Conservation (phyloP, 2,113 vertebrate genomes). For the Sigmodon hispidus region DNA sequence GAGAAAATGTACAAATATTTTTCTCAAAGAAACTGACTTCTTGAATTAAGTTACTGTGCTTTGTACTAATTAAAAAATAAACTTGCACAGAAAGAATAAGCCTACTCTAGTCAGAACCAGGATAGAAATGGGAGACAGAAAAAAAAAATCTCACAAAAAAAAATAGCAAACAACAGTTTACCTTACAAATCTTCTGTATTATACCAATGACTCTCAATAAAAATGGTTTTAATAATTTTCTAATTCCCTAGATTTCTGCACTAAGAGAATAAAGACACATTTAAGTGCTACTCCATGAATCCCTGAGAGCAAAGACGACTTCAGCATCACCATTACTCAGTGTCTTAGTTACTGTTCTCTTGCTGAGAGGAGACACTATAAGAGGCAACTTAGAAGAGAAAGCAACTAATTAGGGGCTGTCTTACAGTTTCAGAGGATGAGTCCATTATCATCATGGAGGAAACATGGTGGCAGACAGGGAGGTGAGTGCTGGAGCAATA, state of each 20-base stretch:
- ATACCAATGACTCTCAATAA: neutral
- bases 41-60: neutral
- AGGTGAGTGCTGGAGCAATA: neutral
- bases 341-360: neutral
- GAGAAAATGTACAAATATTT: neutral
- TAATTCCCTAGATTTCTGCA: neutral
- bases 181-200: neutral
- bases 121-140: neutral
- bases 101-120: neutral
- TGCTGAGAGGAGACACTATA: neutral
- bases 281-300: neutral
- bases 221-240: conserved; percentile 32
- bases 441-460: neutral
- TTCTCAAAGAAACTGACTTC: neutral
- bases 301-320: neutral
- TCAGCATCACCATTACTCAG: neutral
- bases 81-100: conserved; percentile 13
- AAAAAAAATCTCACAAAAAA: neutral
- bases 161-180: neutral
- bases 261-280: conserved; percentile 21
- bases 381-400: neutral
- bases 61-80: conserved; percentile 53
- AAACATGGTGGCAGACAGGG: neutral
- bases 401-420: neutral
- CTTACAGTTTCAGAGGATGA: neutral